phyloP scores from a whole-genome alignment of 2,888 invertebrate species.

The Andrena trimmerana region DNA sequence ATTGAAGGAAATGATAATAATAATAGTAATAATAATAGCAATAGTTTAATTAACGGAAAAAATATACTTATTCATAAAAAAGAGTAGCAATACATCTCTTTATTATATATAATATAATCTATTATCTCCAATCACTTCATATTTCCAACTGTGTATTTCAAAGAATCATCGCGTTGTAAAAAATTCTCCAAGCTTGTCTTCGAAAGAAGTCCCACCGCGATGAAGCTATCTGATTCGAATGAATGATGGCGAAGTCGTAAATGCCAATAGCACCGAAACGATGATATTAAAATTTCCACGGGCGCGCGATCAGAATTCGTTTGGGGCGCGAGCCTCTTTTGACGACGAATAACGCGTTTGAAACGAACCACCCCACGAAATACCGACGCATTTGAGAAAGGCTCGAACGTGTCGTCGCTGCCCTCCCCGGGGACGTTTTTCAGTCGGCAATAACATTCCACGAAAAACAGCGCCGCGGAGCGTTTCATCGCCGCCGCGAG shows the following conservation, averaged over 20 bases:
- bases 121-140: too few relatives aligned
- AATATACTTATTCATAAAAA: too few relatives aligned
- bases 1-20: too few relatives aligned
- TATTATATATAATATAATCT: too few relatives aligned
- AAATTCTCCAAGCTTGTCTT: not conserved
- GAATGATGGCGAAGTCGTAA: not conserved
- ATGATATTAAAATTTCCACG: conserved; percentile 16
- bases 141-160: too few relatives aligned
- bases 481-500: not conserved
- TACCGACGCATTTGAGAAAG: conserved; percentile 15
- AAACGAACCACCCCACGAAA: conserved; percentile 19
- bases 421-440: conserved; percentile 25
- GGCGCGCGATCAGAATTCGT: conserved; percentile 21
- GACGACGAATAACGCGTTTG: conserved; percentile 19
- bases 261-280: conserved; percentile 10
- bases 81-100: too few relatives aligned
- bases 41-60: too few relatives aligned
- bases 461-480: conserved; percentile 19
- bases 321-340: conserved; percentile 1
- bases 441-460: conserved; percentile 50
- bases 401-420: conserved; percentile 15
- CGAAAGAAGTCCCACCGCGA: not conserved
- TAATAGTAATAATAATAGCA: too few relatives aligned
- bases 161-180: not conserved
- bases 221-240: not conserved